phyloP scores from a whole-genome alignment of 2,888 invertebrate species.

The Rhagonycha lutea region DNA sequence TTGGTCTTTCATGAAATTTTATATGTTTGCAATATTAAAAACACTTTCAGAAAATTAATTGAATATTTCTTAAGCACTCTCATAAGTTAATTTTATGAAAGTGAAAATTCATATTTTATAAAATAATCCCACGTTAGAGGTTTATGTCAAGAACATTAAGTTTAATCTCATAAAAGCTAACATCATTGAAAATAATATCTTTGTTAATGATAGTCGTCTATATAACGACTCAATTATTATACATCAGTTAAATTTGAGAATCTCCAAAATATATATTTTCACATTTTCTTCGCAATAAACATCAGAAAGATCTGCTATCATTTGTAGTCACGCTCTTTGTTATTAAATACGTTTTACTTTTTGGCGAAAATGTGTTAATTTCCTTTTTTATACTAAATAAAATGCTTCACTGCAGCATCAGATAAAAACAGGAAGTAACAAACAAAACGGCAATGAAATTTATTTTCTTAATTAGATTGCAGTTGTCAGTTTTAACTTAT shows the following conservation, averaged over 20 bases:
- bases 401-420: constrained; percentile 12
- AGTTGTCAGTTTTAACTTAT: constrained; percentile 16
- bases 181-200: constrained; percentile 26
- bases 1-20: neutral
- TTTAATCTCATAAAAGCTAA: constrained; percentile 24
- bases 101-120: neutral
- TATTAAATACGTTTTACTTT: constrained; percentile 20
- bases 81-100: constrained; percentile 2
- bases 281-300: constrained; percentile 6
- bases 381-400: constrained; percentile 25
- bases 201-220: constrained; percentile 18
- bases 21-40: neutral
- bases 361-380: constrained; percentile 17
- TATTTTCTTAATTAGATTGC: constrained; percentile 25
- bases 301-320: constrained; percentile 7
- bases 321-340: constrained; percentile 10
- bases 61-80: neutral
- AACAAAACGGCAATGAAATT: constrained; percentile 21
- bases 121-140: constrained; percentile 13
- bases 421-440: constrained; percentile 14
- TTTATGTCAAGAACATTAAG: constrained; percentile 24
- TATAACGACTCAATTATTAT: constrained; percentile 26
- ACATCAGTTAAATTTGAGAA: constrained; percentile 20
- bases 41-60: neutral
- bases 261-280: constrained; percentile 12